phyloP scores from a whole-genome alignment of 2,888 invertebrate genomes.

The Xanthostigma xanthostigma region DNA sequence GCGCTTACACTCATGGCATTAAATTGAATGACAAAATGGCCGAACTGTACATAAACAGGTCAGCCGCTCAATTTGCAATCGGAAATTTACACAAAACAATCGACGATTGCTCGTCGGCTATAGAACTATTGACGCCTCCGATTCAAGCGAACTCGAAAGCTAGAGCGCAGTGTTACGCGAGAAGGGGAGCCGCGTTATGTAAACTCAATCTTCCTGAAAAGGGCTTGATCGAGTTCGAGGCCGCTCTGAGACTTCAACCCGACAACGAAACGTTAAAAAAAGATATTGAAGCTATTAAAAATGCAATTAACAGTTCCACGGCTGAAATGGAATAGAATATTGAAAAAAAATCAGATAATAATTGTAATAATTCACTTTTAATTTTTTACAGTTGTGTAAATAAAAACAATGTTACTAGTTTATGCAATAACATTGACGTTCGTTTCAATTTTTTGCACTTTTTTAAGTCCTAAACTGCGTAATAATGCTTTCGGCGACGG shows the following conservation, averaged over 20 bases:
- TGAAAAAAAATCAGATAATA: neutral
- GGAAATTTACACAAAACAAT: conserved; percentile 50
- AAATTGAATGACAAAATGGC: conserved; percentile 55
- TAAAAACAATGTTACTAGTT: neutral
- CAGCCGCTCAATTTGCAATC: conserved; percentile 62
- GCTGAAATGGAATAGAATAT: neutral
- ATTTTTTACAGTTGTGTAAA: neutral
- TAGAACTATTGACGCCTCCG: conserved; percentile 59
- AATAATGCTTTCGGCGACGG: conserved; percentile 73
- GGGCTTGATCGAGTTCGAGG: conserved; percentile 59
- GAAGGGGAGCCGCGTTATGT: conserved; percentile 59
- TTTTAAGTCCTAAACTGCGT: conserved; percentile 41
- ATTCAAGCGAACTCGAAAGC: conserved; percentile 55
- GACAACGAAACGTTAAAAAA: conserved; percentile 41
- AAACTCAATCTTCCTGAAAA: conserved; percentile 52
- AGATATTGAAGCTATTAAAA: conserved; percentile 28
- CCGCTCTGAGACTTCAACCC: conserved; percentile 51
- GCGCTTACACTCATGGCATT: conserved; percentile 68
- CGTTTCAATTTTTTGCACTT: conserved; percentile 6
- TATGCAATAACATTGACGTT: neutral
- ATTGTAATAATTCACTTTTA: neutral
- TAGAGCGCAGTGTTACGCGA: conserved; percentile 55
- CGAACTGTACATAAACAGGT: conserved; percentile 59
- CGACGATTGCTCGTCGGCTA: conserved; percentile 46
- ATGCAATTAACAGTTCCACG: neutral